Conservation (phyloP, 2,888 invertebrate genomes). For the Anarsia innoxiella region DNA sequence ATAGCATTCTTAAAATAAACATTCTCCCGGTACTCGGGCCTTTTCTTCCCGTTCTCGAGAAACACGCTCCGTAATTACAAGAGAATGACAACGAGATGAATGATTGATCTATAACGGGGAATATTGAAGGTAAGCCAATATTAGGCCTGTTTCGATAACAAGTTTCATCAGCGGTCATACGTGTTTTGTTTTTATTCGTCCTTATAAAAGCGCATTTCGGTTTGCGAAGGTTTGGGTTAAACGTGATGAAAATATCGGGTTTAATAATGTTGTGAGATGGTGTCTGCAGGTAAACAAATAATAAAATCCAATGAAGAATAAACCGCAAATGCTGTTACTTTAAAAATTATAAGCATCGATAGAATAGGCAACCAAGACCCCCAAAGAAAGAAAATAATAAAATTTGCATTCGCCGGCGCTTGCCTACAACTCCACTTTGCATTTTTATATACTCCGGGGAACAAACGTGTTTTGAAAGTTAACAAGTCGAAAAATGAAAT, state of each 20-base stretch:
- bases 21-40: neutral
- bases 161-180: no score
- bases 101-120: slow-evolving; percentile 8
- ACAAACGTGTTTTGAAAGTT: slow-evolving; percentile 43
- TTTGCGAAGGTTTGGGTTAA: no score
- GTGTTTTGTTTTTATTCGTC: no score
- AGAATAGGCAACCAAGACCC: slow-evolving; percentile 14
- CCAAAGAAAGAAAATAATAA: slow-evolving; percentile 26
- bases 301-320: neutral
- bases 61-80: neutral
- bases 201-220: no score
- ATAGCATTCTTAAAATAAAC: slow-evolving; percentile 20
- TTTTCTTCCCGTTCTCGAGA: neutral
- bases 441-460: slow-evolving; percentile 45
- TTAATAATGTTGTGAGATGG: no score
- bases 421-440: slow-evolving; percentile 38
- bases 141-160: no score
- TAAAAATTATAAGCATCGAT: neutral
- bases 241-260: no score
- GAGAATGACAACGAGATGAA: neutral
- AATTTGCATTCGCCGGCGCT: slow-evolving; percentile 48
- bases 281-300: neutral
- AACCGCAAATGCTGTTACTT: neutral
- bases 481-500: slow-evolving; percentile 37
- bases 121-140: neutral